These are phyloP conservation scores for Philaethria dido DNA, from an alignment of 2,888 invertebrate species.

Conservation along the genomic window DNA sequence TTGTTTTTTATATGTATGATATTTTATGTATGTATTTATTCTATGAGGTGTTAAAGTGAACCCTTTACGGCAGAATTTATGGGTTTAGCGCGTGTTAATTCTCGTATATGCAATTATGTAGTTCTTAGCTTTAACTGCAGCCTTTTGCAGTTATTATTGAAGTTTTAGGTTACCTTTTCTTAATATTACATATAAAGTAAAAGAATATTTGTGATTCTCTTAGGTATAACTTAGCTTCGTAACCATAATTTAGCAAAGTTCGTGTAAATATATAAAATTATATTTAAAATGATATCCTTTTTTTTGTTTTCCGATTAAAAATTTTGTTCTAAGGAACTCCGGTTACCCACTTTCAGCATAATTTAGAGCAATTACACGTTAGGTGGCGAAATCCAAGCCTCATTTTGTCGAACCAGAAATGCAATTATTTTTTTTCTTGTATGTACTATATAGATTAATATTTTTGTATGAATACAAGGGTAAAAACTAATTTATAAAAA, in stretches of 20 bases:
- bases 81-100: slow-evolving; percentile 23
- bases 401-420: too few relatives aligned
- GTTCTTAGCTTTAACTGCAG: slow-evolving; percentile 21
- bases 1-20: background rate
- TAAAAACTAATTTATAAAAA: too few relatives aligned
- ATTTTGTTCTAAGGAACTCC: too few relatives aligned
- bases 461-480: too few relatives aligned
- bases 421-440: too few relatives aligned
- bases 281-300: too few relatives aligned
- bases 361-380: background rate
- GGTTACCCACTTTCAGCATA: too few relatives aligned
- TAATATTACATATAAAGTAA: background rate
- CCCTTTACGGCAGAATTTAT: slow-evolving; percentile 29
- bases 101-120: background rate
- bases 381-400: background rate
- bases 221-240: background rate
- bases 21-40: slow-evolving; percentile 21
- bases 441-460: too few relatives aligned
- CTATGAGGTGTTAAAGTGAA: slow-evolving; percentile 34
- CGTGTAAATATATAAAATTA: too few relatives aligned
- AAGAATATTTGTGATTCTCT: background rate
- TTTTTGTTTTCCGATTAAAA: too few relatives aligned
- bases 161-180: slow-evolving; percentile 14
- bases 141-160: slow-evolving; percentile 2
- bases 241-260: background rate